These are phyloP conservation scores for Pipa parva DNA, from an alignment of 2,113 vertebrate genomes.

Conservation along the genomic window DNA sequence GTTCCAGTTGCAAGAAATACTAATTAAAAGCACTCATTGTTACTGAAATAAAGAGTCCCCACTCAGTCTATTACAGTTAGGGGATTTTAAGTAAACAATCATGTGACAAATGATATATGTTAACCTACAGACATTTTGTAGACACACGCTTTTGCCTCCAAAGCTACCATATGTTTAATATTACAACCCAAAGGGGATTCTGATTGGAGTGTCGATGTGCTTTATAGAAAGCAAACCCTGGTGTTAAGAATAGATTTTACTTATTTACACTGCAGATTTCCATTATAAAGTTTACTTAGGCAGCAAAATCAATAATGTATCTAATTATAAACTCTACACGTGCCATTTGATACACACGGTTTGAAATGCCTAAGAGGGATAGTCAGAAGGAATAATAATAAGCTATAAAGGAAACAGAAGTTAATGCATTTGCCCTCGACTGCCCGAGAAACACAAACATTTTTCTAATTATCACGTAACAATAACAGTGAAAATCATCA, in stretches of 20 bases:
- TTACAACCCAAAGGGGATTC: constrained; percentile 62
- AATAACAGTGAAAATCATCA: not conserved
- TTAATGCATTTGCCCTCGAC: not conserved
- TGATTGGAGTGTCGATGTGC: constrained; percentile 61
- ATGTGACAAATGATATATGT: constrained; percentile 69
- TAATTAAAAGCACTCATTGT: constrained; percentile 75
- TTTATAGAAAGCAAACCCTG: constrained; percentile 53
- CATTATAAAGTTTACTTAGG: constrained; percentile 52
- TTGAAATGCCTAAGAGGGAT: constrained; percentile 5
- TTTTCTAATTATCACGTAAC: constrained; percentile 2
- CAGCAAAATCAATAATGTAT: constrained; percentile 52
- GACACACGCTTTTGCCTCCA: constrained; percentile 65
- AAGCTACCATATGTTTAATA: constrained; percentile 64
- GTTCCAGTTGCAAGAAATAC: constrained; percentile 67
- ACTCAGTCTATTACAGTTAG: constrained; percentile 66
- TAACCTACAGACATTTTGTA: constrained; percentile 64
- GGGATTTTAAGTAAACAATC: constrained; percentile 70
- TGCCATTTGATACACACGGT: constrained; percentile 14
- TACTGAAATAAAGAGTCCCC: constrained; percentile 68
- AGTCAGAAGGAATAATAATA: not conserved
- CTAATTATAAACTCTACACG: not conserved
- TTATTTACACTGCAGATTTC: constrained; percentile 24
- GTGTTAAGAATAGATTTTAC: not conserved
- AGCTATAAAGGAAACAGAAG: constrained; percentile 13
- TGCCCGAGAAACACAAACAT: constrained; percentile 3